Evolutionary conservation across 2,113 vertebrate genomes (phyloP).

Genomic region (Hyaena hyaena): DNA sequence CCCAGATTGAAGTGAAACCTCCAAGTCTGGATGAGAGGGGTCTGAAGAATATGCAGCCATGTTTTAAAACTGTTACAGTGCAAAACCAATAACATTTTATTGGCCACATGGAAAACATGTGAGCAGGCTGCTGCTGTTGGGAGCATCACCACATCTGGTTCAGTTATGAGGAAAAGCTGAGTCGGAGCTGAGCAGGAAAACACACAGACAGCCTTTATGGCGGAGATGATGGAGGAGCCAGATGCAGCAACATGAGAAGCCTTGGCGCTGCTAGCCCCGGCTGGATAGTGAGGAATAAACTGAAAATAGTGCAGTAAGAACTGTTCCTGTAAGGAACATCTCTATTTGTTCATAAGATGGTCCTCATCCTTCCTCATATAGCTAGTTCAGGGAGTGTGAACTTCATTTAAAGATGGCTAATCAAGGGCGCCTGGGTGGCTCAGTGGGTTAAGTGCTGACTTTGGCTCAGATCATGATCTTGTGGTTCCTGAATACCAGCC

Average conservation of each 20-base stretch:
- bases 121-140: background rate
- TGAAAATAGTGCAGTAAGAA: background rate
- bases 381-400: background rate
- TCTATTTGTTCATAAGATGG: background rate
- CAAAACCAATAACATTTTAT: background rate
- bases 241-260: background rate
- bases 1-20: background rate
- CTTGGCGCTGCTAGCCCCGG: background rate
- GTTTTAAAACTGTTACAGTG: background rate
- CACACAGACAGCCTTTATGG: background rate
- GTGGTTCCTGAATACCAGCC: too few relatives aligned
- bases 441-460: too few relatives aligned
- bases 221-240: background rate
- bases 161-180: background rate
- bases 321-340: background rate
- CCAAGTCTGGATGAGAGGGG: background rate
- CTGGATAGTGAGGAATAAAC: background rate
- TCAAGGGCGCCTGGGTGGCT: too few relatives aligned
- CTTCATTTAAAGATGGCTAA: background rate
- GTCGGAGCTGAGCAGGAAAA: background rate
- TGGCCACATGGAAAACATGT: constrained; percentile 7
- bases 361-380: background rate
- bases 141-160: background rate
- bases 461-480: too few relatives aligned
- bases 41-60: background rate